These are phyloP conservation scores for Brachyhypopomus gauderio DNA, from an alignment of 2,113 vertebrate species.

Conservation along the genomic window DNA sequence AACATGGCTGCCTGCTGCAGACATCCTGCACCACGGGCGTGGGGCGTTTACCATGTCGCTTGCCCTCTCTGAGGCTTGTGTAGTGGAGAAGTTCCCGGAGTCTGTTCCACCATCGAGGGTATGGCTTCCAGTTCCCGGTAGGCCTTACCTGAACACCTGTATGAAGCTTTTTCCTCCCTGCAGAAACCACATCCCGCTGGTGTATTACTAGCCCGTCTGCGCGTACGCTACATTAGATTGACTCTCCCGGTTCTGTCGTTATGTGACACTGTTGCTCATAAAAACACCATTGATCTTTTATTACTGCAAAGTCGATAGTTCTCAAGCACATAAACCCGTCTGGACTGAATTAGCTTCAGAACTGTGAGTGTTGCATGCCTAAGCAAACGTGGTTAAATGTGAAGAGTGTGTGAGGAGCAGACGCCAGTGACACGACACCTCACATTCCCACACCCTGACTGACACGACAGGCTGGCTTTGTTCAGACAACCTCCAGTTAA, in stretches of 20 bases:
- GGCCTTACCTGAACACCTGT: not conserved
- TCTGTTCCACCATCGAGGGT: not conserved
- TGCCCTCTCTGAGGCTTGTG: not conserved
- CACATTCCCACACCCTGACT: not conserved
- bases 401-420: not conserved
- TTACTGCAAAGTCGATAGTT: slow-evolving; percentile 70
- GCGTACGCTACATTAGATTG: slow-evolving; percentile 6
- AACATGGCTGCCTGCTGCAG: not conserved
- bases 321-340: slow-evolving; percentile 66
- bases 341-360: slow-evolving; percentile 70
- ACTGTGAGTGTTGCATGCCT: slow-evolving; percentile 50
- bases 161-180: not conserved
- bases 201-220: not conserved
- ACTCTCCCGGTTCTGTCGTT: slow-evolving; percentile 44
- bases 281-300: slow-evolving; percentile 72
- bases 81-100: not conserved
- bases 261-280: slow-evolving; percentile 69
- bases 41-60: not conserved
- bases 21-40: not conserved
- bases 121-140: not conserved
- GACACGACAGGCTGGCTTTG: not conserved
- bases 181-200: not conserved
- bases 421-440: not conserved
- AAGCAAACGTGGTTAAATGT: not conserved
- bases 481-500: not conserved